phyloP scores from a whole-genome alignment of 53 echinoderm and acorn worm genomes.

The Henricia sp. region DNA sequence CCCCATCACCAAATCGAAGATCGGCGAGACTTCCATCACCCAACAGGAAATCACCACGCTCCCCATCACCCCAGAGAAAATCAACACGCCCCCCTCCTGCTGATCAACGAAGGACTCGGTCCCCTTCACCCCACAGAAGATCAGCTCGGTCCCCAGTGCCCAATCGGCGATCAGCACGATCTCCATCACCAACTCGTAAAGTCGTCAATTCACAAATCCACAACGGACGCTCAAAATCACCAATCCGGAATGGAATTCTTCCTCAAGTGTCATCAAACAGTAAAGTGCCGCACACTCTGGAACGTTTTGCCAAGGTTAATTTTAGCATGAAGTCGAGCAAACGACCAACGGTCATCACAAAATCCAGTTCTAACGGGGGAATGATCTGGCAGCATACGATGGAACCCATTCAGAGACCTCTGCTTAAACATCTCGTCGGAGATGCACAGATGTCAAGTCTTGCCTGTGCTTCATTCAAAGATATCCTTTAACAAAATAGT shows the following conservation, averaged over 20 bases:
- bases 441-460: conserved; percentile 75
- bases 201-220: background rate
- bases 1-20: conserved; percentile 18
- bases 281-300: conserved; percentile 78
- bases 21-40: background rate
- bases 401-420: conserved; percentile 86
- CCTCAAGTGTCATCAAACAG: conserved; percentile 43
- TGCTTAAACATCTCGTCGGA: conserved; percentile 74
- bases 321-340: conserved; percentile 79
- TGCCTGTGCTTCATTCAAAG: conserved; percentile 78
- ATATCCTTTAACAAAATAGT: conserved; percentile 97
- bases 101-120: conserved; percentile 5
- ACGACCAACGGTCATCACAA: background rate
- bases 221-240: conserved; percentile 6
- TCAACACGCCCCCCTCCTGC: background rate
- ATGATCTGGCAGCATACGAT: conserved; percentile 82
- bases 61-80: background rate
- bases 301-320: conserved; percentile 80
- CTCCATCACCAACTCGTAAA: conserved; percentile 13
- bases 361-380: conserved; percentile 14
- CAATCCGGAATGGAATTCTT: conserved; percentile 58
- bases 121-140: conserved; percentile 5
- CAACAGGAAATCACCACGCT: background rate
- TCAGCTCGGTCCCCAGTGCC: background rate
- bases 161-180: background rate